These are phyloP conservation scores for Andrena minutula DNA, from an alignment of 2,888 invertebrate genomes.

Conservation along the genomic window DNA sequence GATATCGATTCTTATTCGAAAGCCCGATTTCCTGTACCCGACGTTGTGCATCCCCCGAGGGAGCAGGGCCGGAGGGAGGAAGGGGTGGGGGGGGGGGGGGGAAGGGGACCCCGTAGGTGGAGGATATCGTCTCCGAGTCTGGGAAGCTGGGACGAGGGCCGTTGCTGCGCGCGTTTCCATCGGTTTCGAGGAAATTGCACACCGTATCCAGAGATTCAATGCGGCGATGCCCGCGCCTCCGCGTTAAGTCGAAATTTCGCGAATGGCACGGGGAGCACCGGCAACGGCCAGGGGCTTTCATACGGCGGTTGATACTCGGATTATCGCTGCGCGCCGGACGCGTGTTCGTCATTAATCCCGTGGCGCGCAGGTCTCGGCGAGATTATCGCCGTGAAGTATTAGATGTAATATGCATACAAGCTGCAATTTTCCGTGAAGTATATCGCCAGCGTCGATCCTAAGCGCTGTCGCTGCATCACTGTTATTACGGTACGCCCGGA, in stretches of 20 bases:
- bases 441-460: slow-evolving; percentile 53
- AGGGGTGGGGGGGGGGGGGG: too few relatives aligned
- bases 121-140: slow-evolving; percentile 24
- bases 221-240: not conserved
- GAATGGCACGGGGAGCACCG: not conserved
- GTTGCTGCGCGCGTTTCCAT: slow-evolving; percentile 23
- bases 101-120: slow-evolving; percentile 4
- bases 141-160: slow-evolving; percentile 10
- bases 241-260: slow-evolving; percentile 13
- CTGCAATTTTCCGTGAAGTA: slow-evolving; percentile 54
- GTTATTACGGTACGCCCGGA: slow-evolving; percentile 53
- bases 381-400: slow-evolving; percentile 52
- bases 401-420: slow-evolving; percentile 52
- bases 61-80: not conserved
- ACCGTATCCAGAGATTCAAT: not conserved
- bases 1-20: slow-evolving; percentile 40
- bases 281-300: not conserved
- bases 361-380: not conserved
- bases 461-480: slow-evolving; percentile 59
- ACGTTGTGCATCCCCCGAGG: not conserved
- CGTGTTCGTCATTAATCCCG: slow-evolving; percentile 49
- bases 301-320: slow-evolving; percentile 16
- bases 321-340: slow-evolving; percentile 32
- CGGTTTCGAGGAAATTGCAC: slow-evolving; percentile 21
- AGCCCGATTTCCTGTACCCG: slow-evolving; percentile 24